A percentile compares a stretch with the other conserved stretches of the same genome.
phyloP scores from a whole-genome alignment of 2,888 invertebrate genomes.

The Eugnorisma glareosa region DNA sequence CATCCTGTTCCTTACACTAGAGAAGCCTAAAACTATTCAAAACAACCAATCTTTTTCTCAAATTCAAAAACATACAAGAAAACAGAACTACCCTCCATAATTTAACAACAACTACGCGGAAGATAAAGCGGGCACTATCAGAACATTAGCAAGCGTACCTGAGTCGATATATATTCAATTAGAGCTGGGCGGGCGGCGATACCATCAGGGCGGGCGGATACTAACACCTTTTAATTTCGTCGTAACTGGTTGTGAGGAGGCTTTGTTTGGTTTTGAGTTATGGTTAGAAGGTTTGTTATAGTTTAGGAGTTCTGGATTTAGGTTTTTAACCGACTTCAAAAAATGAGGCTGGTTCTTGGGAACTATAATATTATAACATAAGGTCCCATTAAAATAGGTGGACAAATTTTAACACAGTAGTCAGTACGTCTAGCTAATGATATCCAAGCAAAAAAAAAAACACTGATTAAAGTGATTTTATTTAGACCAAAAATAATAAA shows the following conservation, averaged over 20 bases:
- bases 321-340: background rate
- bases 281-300: constrained; percentile 6
- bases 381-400: too few species aligned
- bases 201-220: constrained; percentile 73
- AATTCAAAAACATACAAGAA: background rate
- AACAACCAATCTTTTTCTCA: too few species aligned
- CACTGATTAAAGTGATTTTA: too few species aligned
- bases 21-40: too few species aligned
- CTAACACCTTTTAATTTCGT: constrained; percentile 70
- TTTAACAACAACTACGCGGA: constrained; percentile 26
- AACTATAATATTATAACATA: too few species aligned
- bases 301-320: background rate
- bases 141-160: constrained; percentile 60
- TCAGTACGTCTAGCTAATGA: too few species aligned
- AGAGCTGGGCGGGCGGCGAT: constrained; percentile 74
- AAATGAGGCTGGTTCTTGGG: too few species aligned
- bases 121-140: constrained; percentile 49
- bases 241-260: constrained; percentile 60
- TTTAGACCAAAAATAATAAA: too few species aligned
- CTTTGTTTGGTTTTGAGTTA: constrained; percentile 62
- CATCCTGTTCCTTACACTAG: too few species aligned
- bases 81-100: constrained; percentile 17
- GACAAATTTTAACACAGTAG: too few species aligned
- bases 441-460: too few species aligned
- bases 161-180: constrained; percentile 70